Percentiles rank a stretch among this genome's conserved stretches.
phyloP scores from a whole-genome alignment of 2,113 vertebrate species.

The Notothenia rossii region DNA sequence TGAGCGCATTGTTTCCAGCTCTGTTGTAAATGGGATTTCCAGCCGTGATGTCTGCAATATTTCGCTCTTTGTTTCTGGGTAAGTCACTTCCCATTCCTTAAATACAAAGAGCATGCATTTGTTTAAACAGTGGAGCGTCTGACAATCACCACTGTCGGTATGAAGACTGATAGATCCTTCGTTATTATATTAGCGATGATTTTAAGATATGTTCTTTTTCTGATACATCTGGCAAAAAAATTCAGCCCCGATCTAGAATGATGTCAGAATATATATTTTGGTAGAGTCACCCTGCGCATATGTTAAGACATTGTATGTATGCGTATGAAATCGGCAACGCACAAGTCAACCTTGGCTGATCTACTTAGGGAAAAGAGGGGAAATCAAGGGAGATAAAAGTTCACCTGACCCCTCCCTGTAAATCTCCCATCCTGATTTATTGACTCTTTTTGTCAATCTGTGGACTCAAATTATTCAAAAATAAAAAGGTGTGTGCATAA shows the following conservation, averaged over 20 bases:
- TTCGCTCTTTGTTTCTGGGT: slow-evolving; percentile 84
- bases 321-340: neutral
- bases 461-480: neutral
- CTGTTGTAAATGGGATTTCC: slow-evolving; percentile 78
- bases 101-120: neutral
- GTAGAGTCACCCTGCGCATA: neutral
- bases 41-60: slow-evolving; percentile 84
- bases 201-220: neutral
- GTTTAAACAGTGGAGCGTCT: slow-evolving; percentile 6
- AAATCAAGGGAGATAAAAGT: slow-evolving; percentile 65
- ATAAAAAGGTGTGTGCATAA: neutral
- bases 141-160: slow-evolving; percentile 8
- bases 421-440: slow-evolving; percentile 32
- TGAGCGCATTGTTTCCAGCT: slow-evolving; percentile 79
- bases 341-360: slow-evolving; percentile 1
- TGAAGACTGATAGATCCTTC: no score
- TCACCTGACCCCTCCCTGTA: slow-evolving; percentile 70
- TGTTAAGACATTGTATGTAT: neutral
- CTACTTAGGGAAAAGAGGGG: neutral
- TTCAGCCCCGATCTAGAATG: slow-evolving; percentile 34
- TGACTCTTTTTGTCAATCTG: slow-evolving; percentile 1
- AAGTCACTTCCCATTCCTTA: slow-evolving; percentile 72
- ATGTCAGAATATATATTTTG: slow-evolving; percentile 68
- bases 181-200: neutral
- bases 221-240: slow-evolving; percentile 36